Conservation (phyloP, 1,140 invertebrate genomes). For the Spodoptera frugiperda region DNA sequence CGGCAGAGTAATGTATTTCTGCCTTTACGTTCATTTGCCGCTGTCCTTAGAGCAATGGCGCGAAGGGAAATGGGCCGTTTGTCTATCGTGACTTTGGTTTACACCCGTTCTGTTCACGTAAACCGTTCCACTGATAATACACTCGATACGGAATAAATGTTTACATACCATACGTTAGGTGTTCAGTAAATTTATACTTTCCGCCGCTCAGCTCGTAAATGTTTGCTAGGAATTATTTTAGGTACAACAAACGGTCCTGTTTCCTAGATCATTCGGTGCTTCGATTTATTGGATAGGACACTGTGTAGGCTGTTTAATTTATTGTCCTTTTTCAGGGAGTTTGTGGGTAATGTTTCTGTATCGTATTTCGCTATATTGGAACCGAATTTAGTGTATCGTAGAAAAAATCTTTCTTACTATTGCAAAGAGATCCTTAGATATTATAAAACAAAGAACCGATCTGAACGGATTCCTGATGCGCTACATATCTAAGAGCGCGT, state of each 20-base stretch:
- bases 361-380: no score
- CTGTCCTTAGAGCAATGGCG: conserved; percentile 58
- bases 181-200: conserved; percentile 4
- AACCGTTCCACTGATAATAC: conserved; percentile 33
- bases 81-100: conserved; percentile 54
- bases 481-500: no score
- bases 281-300: neutral
- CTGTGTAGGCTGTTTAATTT: no score
- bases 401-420: no score
- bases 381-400: no score
- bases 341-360: no score
- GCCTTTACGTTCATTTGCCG: neutral
- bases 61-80: conserved; percentile 62
- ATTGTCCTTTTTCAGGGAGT: no score
- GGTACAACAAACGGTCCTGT: no score
- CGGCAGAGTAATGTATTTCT: neutral
- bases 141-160: conserved; percentile 30
- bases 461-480: no score
- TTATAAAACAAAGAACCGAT: no score
- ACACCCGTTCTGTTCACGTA: conserved; percentile 19
- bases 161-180: conserved; percentile 17
- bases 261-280: neutral
- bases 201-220: conserved; percentile 2
- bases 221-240: conserved; percentile 14
- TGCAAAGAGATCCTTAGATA: no score